Percentiles rank a stretch among this genome's conserved stretches.
phyloP scores from a whole-genome alignment of 2,888 invertebrate genomes.

The Augochlorella aurata region DNA sequence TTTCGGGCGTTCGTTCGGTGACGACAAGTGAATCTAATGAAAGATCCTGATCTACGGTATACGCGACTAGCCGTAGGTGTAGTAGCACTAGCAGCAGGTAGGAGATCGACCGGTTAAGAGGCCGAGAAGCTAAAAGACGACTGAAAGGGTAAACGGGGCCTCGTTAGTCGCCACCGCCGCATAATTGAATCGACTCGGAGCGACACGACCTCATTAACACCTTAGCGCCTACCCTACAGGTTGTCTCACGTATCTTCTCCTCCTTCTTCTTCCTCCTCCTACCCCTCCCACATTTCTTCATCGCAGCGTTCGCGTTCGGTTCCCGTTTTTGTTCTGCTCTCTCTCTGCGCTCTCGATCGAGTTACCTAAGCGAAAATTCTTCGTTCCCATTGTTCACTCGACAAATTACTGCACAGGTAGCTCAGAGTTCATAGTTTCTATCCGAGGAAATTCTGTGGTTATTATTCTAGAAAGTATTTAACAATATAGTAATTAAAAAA shows the following conservation, averaged over 20 bases:
- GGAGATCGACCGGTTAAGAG: conserved; percentile 70
- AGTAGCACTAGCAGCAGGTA: conserved; percentile 68
- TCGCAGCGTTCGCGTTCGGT: conserved; percentile 2
- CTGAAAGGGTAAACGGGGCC: conserved; percentile 78
- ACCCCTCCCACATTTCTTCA: background rate
- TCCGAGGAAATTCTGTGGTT: too few relatives aligned
- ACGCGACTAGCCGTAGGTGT: conserved; percentile 64
- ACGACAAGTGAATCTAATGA: conserved; percentile 55
- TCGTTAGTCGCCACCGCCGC: conserved; percentile 80
- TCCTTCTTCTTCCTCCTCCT: conserved; percentile 36
- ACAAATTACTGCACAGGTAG: background rate
- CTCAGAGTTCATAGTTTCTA: background rate
- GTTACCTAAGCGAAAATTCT: background rate
- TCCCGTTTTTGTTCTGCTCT: background rate
- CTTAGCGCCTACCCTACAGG: conserved; percentile 80
- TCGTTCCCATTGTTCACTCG: background rate
- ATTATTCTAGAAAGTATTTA: too few relatives aligned
- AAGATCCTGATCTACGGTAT: conserved; percentile 55
- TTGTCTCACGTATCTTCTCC: conserved; percentile 78
- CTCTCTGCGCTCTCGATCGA: background rate
- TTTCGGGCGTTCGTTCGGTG: conserved; percentile 25
- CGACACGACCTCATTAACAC: conserved; percentile 82
- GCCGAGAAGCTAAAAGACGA: conserved; percentile 75
- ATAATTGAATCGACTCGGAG: conserved; percentile 81
- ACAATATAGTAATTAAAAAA: too few relatives aligned